Conservation (phyloP, 2,113 vertebrate species). For the Amphiprion ocellaris region DNA sequence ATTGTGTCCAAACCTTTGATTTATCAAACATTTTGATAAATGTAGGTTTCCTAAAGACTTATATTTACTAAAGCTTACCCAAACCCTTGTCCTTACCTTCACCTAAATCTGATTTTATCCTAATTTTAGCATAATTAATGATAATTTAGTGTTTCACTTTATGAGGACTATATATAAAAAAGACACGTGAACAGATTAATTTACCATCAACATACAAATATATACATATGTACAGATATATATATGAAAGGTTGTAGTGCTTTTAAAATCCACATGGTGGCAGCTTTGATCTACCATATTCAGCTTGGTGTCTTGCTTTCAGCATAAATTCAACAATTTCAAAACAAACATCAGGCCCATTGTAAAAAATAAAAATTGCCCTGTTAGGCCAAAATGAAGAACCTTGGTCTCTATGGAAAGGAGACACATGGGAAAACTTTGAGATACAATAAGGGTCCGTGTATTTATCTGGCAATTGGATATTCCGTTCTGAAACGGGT, state of each 20-base stretch:
- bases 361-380: background rate
- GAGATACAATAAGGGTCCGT: background rate
- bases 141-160: too few species aligned
- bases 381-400: background rate
- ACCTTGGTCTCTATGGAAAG: background rate
- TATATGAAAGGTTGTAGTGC: slow-evolving; percentile 1
- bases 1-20: too few species aligned
- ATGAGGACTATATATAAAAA: background rate
- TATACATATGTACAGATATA: background rate
- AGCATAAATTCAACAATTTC: background rate
- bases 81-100: too few species aligned
- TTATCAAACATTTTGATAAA: too few species aligned
- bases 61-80: too few species aligned
- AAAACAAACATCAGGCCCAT: background rate
- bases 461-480: too few species aligned
- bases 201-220: background rate
- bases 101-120: too few species aligned
- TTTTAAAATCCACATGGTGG: slow-evolving; percentile 57
- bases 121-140: too few species aligned
- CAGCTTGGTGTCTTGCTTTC: background rate
- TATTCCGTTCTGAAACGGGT: too few species aligned
- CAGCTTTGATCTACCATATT: slow-evolving; percentile 1
- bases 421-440: background rate
- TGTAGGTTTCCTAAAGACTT: too few species aligned
- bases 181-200: too few species aligned